Base-by-base conservation (phyloP, 2,113 vertebrate species). In the Forbesichthys papilliferus region DNA sequence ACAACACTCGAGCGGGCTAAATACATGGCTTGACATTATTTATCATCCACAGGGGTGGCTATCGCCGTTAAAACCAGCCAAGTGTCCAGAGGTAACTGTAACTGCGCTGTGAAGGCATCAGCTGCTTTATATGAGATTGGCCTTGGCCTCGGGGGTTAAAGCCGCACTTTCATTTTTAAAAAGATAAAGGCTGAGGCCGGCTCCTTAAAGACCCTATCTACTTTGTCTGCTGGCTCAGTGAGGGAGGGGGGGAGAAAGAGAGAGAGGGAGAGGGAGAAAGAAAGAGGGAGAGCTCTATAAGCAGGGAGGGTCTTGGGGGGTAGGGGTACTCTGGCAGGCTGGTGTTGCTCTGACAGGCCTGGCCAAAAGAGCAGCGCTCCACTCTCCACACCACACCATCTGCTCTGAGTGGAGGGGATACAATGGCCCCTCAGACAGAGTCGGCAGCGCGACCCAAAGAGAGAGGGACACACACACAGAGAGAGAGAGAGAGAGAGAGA, bases 291-390 rank as follows among this genome's bases (percentile, higher is more conserved):
- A 93, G 52, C 73, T 82, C 83, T 86, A 71, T 81, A 82, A 54
- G 79, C 81, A 85, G 84, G 49, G 58, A 62, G 57, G 59, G 33
- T 61, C 59, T 34, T 47, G 64, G 53, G 86, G 87, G 85, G 88
- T 86, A 83, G 86, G 85, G 81, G 77, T 75, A 78, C 85, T 79
- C 88, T 90, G 90, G 90, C 87, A 90, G 88, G 70, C 83, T 85
- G 80, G 82, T 83, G 85, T 81, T 87, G 73, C 85, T 86, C 86
- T 80, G 87, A 81, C 85, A 82, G 87, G 75, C 87, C 85, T 78
- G 90, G 90, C 90, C 88, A 91, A 91, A 90, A 91, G 90, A 91
- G 87, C 87, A 90, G 90, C 87, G 86, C 87, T 91, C 87, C 88
- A 85, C 88, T 90, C 89, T 86, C 90, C 86, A 88, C 84, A 88